A percentile compares a stretch with the other conserved stretches of the same genome.
Conservation (phyloP, 2,888 invertebrate genomes). For the Congeria kusceri region DNA sequence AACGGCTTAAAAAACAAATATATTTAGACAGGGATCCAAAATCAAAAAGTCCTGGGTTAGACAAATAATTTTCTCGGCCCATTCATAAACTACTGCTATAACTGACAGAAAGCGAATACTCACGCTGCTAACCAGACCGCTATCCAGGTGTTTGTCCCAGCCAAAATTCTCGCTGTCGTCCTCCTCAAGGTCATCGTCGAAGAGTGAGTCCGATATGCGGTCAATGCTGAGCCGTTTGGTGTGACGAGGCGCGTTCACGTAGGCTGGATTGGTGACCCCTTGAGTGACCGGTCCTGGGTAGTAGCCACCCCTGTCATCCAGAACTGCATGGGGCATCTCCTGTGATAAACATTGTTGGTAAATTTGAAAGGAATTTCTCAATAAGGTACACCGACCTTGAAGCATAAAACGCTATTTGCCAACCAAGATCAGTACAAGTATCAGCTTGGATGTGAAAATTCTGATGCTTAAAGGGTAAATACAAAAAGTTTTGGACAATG, state of each 20-base stretch:
- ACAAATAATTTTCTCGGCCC: not conserved
- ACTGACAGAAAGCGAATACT: conserved; percentile 17
- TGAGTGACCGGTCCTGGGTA: conserved; percentile 47
- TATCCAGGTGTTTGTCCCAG: conserved; percentile 78
- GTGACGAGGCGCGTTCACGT: conserved; percentile 48
- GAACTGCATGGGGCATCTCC: not conserved
- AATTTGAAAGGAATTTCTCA: no score
- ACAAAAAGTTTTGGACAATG: no score
- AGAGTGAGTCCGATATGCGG: conserved; percentile 50
- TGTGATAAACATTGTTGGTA: not conserved
- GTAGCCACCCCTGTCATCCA: conserved; percentile 46
- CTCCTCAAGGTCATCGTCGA: conserved; percentile 70
- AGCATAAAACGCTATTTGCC: no score
- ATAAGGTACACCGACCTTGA: no score
- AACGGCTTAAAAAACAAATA: no score
- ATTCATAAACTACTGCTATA: no score
- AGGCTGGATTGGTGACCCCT: conserved; percentile 80
- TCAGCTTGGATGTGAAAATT: no score
- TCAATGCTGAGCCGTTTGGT: conserved; percentile 27
- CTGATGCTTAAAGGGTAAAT: no score
- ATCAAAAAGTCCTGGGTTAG: no score
- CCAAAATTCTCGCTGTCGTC: conserved; percentile 69
- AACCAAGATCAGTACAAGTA: no score
- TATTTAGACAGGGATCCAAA: no score
- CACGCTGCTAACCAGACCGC: conserved; percentile 77